Conservation (phyloP, 2,797 vertebrate species). For the Cichlasoma orientale region DNA sequence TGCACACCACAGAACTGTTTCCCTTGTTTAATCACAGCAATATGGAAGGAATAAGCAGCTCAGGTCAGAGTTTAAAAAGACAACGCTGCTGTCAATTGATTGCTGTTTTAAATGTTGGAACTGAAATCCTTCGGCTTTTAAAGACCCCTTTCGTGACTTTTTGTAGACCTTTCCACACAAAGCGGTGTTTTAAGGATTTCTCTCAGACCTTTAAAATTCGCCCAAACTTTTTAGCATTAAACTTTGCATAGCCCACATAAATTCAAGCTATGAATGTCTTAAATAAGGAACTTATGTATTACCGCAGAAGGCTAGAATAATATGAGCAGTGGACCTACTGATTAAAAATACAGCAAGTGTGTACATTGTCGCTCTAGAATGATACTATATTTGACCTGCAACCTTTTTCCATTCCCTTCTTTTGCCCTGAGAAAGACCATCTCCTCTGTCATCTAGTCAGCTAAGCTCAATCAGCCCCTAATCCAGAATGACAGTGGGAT, state of each 20-base stretch:
- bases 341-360: background rate
- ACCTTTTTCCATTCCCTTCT: background rate
- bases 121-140: background rate
- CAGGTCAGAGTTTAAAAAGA: conserved; percentile 35
- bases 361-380: background rate
- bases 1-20: background rate
- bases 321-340: background rate
- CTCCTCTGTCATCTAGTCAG: conserved; percentile 67
- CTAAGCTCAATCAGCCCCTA: conserved; percentile 65
- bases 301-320: background rate
- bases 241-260: background rate
- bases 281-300: background rate
- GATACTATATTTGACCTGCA: background rate
- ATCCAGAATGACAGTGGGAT: conserved; percentile 67
- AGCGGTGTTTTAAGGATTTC: background rate
- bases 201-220: background rate
- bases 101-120: conserved; percentile 14
- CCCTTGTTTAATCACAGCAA: conserved; percentile 28
- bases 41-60: conserved; percentile 14
- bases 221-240: background rate
- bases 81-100: conserved; percentile 14
- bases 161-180: background rate
- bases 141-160: background rate
- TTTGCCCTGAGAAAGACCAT: conserved; percentile 65
- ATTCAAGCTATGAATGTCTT: background rate